Percentiles rank a stretch among this genome's conserved stretches.
Evolutionary conservation across 1,140 invertebrate genomes (phyloP).

Genomic region (Diprion similis): DNA sequence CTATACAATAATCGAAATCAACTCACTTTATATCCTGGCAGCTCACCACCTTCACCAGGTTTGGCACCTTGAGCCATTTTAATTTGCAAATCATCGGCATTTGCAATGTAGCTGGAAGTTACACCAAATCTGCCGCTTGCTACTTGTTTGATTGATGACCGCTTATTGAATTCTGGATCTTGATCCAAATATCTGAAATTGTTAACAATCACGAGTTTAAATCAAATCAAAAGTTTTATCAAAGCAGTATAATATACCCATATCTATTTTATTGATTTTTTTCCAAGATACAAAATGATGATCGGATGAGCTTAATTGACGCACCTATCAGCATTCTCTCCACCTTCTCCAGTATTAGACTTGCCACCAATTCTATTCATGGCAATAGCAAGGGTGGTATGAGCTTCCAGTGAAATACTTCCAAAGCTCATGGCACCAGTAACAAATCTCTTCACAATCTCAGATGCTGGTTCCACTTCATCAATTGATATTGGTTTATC

Average conservation of each 20-base stretch:
- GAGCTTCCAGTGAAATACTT: conserved; percentile 93
- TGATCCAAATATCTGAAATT: conserved; percentile 63
- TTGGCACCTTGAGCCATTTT: conserved; percentile 99
- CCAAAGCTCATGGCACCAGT: conserved; percentile 91
- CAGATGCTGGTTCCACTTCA: conserved; percentile 90
- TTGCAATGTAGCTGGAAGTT: conserved; percentile 94
- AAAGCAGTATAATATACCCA: conserved; percentile 18
- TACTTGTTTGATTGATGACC: conserved; percentile 90
- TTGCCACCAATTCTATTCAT: conserved; percentile 97
- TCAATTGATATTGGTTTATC: conserved; percentile 81
- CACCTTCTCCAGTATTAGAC: conserved; percentile 97
- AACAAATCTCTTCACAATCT: conserved; percentile 92
- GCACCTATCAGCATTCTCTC: conserved; percentile 89
- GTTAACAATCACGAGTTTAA: conserved; percentile 16
- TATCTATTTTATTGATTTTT: conserved; percentile 31
- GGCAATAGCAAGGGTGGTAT: conserved; percentile 92
- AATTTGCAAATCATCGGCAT: conserved; percentile 96
- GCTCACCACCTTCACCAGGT: conserved; percentile 93
- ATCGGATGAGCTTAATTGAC: conserved; percentile 59
- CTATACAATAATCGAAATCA: conserved; percentile 9
- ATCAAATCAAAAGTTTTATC: conserved; percentile 18
- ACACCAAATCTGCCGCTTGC: conserved; percentile 98
- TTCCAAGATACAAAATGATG: not conserved
- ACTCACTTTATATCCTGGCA: conserved; percentile 81
- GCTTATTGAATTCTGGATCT: conserved; percentile 79